Conservation (phyloP, 92 coral and sea anemone species). For the Metridium senile region DNA sequence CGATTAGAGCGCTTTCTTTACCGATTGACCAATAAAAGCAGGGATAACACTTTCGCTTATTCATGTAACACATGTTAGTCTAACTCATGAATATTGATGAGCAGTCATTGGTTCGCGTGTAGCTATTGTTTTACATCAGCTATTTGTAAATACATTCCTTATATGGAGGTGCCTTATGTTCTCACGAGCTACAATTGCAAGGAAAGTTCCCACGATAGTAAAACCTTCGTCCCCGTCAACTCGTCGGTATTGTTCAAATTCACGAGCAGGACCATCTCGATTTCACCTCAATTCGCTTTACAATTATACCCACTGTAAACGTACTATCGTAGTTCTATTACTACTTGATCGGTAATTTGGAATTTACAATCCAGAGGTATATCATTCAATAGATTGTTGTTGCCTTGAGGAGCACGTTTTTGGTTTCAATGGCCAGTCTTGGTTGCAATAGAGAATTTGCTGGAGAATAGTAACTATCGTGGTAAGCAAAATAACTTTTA, state of each 20-base stretch:
- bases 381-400: constrained; percentile 1
- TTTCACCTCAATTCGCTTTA: background rate
- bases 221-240: constrained; percentile 35
- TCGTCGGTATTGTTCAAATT: constrained; percentile 75
- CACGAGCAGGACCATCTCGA: constrained; percentile 57
- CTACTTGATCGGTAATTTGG: background rate
- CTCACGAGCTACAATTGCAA: constrained; percentile 98
- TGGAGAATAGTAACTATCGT: background rate
- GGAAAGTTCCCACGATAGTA: constrained; percentile 98
- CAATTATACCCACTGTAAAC: background rate
- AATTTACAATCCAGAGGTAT: background rate
- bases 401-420: constrained; percentile 27
- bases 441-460: constrained; percentile 8
- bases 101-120: constrained; percentile 91
- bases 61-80: constrained; percentile 83
- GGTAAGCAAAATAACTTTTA: constrained; percentile 9
- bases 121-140: constrained; percentile 63
- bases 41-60: constrained; percentile 30
- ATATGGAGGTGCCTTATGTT: constrained; percentile 95
- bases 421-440: constrained; percentile 23
- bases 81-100: constrained; percentile 65
- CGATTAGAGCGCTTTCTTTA: constrained; percentile 64
- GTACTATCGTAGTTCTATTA: background rate
- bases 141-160: constrained; percentile 85
- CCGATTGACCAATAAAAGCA: constrained; percentile 61